These are phyloP conservation scores for Condylura cristata DNA, from an alignment of 2,113 vertebrate species.

Conservation along the genomic window DNA sequence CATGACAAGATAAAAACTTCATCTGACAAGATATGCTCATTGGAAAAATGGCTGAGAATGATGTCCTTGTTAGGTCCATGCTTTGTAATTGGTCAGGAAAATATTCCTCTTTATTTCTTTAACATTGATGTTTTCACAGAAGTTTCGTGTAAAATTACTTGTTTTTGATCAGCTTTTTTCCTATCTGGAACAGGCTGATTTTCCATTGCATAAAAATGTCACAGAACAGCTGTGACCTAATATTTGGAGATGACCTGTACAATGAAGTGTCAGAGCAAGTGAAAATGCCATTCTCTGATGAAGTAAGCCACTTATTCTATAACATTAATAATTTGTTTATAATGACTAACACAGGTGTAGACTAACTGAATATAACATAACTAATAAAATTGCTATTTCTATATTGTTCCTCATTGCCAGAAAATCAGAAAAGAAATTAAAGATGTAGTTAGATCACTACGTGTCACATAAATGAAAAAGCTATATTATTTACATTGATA, in stretches of 20 bases:
- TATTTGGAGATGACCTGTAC: slow-evolving; percentile 49
- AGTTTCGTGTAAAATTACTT: slow-evolving; percentile 60
- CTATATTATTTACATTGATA: background rate
- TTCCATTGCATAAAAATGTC: slow-evolving; percentile 76
- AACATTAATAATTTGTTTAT: slow-evolving; percentile 64
- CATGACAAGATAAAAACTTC: too few relatives aligned
- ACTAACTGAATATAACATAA: background rate
- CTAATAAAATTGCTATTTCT: background rate
- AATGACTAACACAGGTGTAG: slow-evolving; percentile 28
- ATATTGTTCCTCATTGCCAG: slow-evolving; percentile 40
- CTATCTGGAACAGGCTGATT: slow-evolving; percentile 29
- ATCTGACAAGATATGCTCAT: background rate
- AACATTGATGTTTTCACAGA: slow-evolving; percentile 34
- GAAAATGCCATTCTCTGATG: slow-evolving; percentile 67
- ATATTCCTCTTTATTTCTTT: slow-evolving; percentile 21
- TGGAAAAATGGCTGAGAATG: background rate
- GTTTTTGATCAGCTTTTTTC: slow-evolving; percentile 47
- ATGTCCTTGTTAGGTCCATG: background rate
- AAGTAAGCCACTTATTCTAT: slow-evolving; percentile 42
- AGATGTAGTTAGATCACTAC: background rate
- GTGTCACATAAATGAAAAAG: background rate
- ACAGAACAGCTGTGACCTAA: slow-evolving; percentile 75
- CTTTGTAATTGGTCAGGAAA: slow-evolving; percentile 37
- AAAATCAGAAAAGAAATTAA: slow-evolving; percentile 56
- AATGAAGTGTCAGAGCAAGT: slow-evolving; percentile 39